Conservation (phyloP, 2,888 invertebrate genomes). For the Euspilapteryx auroguttella region DNA sequence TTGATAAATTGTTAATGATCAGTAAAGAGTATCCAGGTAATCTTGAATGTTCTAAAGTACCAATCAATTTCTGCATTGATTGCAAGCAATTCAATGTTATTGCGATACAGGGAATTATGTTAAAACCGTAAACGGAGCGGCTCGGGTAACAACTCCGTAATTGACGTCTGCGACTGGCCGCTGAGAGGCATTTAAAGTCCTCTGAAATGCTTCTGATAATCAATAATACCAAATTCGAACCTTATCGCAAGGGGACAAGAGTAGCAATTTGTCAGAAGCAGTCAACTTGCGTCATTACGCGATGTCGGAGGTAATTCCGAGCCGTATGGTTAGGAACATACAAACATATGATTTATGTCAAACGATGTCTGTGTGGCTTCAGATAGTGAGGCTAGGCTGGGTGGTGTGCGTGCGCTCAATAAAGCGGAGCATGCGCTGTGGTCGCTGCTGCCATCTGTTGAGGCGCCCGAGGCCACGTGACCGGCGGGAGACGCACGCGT, state of each 20-base stretch:
- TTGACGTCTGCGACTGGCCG: conserved; percentile 37
- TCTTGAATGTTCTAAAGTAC: too few relatives aligned
- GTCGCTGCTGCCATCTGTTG: conserved; percentile 47
- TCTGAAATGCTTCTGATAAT: conserved; percentile 26
- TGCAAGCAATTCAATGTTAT: too few relatives aligned
- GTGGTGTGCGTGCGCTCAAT: conserved; percentile 34
- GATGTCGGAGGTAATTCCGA: conserved; percentile 37
- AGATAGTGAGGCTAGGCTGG: too few relatives aligned
- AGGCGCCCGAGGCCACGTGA: conserved; percentile 31
- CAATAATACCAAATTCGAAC: conserved; percentile 11
- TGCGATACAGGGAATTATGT: too few relatives aligned
- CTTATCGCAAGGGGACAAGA: conserved; percentile 9
- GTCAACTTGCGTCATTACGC: conserved; percentile 38
- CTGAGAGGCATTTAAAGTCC: conserved; percentile 35
- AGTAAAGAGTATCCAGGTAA: too few relatives aligned
- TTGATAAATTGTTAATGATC: too few relatives aligned
- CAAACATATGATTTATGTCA: conserved; percentile 51
- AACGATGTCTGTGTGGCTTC: conserved; percentile 16
- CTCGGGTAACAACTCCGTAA: conserved; percentile 37
- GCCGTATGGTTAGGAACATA: conserved; percentile 42
- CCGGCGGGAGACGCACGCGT: conserved; percentile 22
- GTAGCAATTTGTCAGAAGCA: conserved; percentile 11
- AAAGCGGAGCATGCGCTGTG: conserved; percentile 40
- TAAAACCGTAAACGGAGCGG: conserved; percentile 1
- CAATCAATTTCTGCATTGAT: conserved; percentile 3